Base-by-base conservation (phyloP, 2,888 invertebrate species). In the Polydesmus complanatus region DNA sequence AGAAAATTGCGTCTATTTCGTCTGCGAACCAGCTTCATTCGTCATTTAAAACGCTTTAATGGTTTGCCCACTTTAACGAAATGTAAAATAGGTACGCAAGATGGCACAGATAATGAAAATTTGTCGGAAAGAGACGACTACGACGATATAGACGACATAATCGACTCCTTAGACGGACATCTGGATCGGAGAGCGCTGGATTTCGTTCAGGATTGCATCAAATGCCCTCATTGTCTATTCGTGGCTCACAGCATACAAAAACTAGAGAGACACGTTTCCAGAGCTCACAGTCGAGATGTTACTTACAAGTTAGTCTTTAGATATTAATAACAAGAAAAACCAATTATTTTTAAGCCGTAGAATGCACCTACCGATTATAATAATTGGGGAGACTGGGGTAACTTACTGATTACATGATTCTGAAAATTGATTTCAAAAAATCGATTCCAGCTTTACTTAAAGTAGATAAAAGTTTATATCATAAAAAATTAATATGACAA, bases 251-350 rank as follows among this genome's bases (percentile, higher is more conserved):
- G 78, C 64, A 74, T 78, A 49, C 69, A 77, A 27, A 68, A 78
- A 51, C 70, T 80, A 61, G 79, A 80, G 67, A 77, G 78, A 65
- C 81, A 81, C 69, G 72, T 79, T 57, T 77, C 80, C 2, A 68
- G 75, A 54, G 77, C 77, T 62, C 81, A 81, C 70, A 76, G 78
- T 19, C 76, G 78, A 67, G 79, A 80, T 70, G 78, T 80, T 2
- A 78, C 79, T 2, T 81, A 80, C 66, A 77, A 78, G 67, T 60
- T 25, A 54, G 54, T 55, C 3, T 54, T 25, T n/a, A n/a, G n/a
- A n/a, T n/a, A n/a, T n/a, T n/a, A n/a, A n/a, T n/a, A n/a, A n/a
- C n/a, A n/a, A n/a, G n/a, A n/a, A n/a, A n/a, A n/a, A n/a, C n/a
- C n/a, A n/a, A n/a, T n/a, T n/a, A n/a, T n/a, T n/a, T n/a, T n/a